Conservation (phyloP, 2,113 vertebrate genomes). For the Calyptomena viridis region DNA sequence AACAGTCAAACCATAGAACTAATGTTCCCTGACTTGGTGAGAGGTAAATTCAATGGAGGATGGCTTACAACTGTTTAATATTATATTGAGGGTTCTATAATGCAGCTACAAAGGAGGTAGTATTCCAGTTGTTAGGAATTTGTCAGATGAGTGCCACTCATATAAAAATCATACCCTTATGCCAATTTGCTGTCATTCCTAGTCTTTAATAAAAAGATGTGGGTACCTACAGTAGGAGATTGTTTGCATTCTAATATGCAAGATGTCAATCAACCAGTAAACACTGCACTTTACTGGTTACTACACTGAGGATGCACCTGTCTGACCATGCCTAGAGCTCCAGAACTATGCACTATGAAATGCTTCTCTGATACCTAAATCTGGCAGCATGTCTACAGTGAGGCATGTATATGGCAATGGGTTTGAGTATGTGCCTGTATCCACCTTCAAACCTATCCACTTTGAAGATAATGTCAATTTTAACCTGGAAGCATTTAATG, state of each 20-base stretch:
- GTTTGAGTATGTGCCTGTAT: not conserved
- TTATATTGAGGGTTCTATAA: not conserved
- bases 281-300: not conserved
- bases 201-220: not conserved
- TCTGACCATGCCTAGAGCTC: not conserved
- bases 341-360: not conserved
- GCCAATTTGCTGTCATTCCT: not conserved
- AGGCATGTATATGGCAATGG: rapidly evolving
- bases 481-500: not conserved
- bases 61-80: not conserved
- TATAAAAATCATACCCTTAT: not conserved
- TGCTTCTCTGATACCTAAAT: not conserved
- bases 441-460: not conserved
- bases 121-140: not conserved
- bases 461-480: not conserved
- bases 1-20: not conserved
- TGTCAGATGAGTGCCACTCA: not conserved
- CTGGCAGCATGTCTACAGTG: not conserved
- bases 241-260: not conserved
- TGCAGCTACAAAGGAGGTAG: not conserved
- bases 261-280: not conserved
- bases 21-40: not conserved
- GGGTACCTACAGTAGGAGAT: not conserved
- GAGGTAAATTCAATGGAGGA: not conserved
- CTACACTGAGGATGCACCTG: not conserved